Base-by-base conservation (phyloP, 2,113 vertebrate species). In the Lampris incognitus region DNA sequence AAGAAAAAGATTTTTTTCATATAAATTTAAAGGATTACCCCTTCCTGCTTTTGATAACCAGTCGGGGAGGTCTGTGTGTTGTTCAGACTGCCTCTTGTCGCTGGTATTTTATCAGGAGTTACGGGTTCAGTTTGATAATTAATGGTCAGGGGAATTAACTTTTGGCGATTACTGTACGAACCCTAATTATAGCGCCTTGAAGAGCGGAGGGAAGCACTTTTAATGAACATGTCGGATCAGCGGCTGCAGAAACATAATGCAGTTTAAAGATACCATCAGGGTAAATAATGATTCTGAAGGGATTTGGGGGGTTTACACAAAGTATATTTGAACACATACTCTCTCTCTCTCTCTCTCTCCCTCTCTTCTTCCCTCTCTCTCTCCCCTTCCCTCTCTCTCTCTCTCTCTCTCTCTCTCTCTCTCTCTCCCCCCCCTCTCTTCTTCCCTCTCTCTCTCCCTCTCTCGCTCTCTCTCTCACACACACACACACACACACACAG, bases 151-250 rank as follows among this genome's bases (percentile, higher is more conserved):
- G 93, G 96, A 93, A 94, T 94, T 94, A 95, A 94, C 94, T 95
- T 94, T 95, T 93, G 94, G 95, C 96, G 95, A 96, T 96, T 96
- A 95, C 94, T 94, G 93, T 93, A 95, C 24, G 95, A 95, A 94
- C 95, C 93, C 91, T 94, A 94, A 96, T 96, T 94, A 96, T 96
- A 95, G 24, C 95, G 96, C 94, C 95, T 94, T 41, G 94, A 95
- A 95, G 95, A 95, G 94, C 60, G 46, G 37, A 54, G 24, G 49
- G 94, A 96, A 95, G 91, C 93, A 93, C 93, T 88, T 95, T 95
- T 96, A 96, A 96, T 96, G 95, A 96, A 96, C 95, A 95, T 95
- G 95, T 96, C 96, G 95, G 94, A 93, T 94, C 94, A 95, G 93
- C 94, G 94, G 95, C 49, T 50, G 49, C 48, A 50, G 63, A 8